These are phyloP conservation scores for Luidia sarsii DNA, from an alignment of 53 echinoderm and acorn worm species.

Conservation along the genomic window DNA sequence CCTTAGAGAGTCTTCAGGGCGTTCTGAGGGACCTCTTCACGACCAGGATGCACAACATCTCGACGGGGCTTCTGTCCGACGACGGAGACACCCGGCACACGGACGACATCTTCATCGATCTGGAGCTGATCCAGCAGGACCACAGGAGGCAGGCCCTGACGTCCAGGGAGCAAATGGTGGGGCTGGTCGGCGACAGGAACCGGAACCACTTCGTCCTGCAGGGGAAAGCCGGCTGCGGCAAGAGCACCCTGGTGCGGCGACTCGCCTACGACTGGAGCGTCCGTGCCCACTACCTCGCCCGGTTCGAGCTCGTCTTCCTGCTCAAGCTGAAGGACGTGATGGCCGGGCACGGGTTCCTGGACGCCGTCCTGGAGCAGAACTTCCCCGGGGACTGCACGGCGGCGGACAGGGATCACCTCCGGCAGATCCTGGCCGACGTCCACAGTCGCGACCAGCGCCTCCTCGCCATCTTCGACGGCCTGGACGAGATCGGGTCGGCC, in stretches of 20 bases:
- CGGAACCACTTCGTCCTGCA: background rate
- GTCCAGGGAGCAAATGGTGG: background rate
- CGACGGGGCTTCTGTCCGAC: background rate
- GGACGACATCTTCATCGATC: conserved; percentile 6
- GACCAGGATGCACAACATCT: conserved; percentile 7
- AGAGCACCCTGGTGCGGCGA: conserved; percentile 5
- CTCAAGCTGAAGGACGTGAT: conserved; percentile 12
- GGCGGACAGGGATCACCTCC: background rate
- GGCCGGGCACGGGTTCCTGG: background rate
- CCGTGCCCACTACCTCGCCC: background rate
- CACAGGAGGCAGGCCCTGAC: background rate
- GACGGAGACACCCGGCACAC: background rate
- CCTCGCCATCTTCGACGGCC: conserved; percentile 29
- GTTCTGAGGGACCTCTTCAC: background rate
- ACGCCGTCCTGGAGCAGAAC: conserved; percentile 4
- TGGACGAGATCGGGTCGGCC: background rate
- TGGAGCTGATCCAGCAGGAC: background rate
- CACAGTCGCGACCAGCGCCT: background rate
- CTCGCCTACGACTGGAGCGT: conserved; percentile 31
- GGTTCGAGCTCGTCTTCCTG: conserved; percentile 22
- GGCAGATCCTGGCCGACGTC: background rate
- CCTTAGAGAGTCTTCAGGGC: too few relatives aligned
- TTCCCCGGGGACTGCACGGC: background rate
- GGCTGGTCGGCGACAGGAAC: background rate
- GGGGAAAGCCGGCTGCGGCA: conserved; percentile 31